Evolutionary conservation across 2,888 invertebrate genomes (phyloP).

Genomic region (Petrolisthes cinctipes): DNA sequence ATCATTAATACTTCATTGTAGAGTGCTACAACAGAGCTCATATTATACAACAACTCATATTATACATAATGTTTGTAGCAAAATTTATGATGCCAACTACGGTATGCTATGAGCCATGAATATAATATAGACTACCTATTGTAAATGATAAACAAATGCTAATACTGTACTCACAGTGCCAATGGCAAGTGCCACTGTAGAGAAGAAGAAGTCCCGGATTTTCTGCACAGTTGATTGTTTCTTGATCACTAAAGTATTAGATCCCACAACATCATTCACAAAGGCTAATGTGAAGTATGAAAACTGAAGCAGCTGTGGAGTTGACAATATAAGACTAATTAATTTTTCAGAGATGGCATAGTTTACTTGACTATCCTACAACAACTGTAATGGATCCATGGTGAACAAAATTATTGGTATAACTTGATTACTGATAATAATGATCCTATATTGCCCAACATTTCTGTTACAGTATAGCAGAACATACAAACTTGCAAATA

Average conservation of each 20-base stretch:
- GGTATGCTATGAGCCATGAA: no score
- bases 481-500: no score
- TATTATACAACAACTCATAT: not conserved
- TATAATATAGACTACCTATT: not conserved
- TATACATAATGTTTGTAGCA: not conserved
- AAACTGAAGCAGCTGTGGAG: conserved; percentile 39
- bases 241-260: not conserved
- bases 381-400: no score
- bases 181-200: conserved; percentile 31
- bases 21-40: no score
- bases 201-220: conserved; percentile 25
- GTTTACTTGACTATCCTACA: not conserved
- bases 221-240: conserved; percentile 23
- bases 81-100: no score
- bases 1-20: no score
- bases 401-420: no score
- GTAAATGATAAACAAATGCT: not conserved
- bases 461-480: no score
- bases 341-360: not conserved
- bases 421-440: no score
- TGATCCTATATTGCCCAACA: no score
- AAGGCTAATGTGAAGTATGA: conserved; percentile 34
- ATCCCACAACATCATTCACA: conserved; percentile 38
- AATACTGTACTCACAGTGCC: conserved; percentile 26
- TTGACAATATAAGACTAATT: not conserved